These are phyloP conservation scores for Sinocyclocheilus anophthalmus DNA, from an alignment of 2,113 vertebrate genomes.

Conservation along the genomic window DNA sequence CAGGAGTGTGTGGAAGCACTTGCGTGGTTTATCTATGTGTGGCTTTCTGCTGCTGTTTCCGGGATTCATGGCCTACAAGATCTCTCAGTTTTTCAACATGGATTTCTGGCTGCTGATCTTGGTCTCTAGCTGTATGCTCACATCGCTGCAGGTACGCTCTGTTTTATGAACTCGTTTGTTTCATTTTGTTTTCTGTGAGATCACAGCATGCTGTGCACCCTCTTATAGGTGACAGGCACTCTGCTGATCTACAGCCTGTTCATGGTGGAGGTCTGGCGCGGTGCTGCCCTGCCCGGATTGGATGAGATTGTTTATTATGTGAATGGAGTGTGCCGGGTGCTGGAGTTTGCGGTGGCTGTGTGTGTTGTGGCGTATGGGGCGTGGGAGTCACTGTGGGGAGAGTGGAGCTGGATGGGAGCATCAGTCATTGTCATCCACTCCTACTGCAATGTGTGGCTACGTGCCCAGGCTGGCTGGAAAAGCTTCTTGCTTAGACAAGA, in stretches of 20 bases:
- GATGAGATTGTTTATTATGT: conserved; percentile 87
- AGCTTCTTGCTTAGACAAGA: conserved; percentile 84
- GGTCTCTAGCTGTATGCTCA: conserved; percentile 87
- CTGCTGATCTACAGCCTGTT: conserved; percentile 85
- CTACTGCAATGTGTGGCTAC: conserved; percentile 88
- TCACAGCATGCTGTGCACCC: not conserved
- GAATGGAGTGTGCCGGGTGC: conserved; percentile 80
- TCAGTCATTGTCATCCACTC: conserved; percentile 86
- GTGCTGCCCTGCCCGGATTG: conserved; percentile 76
- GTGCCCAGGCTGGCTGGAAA: conserved; percentile 84
- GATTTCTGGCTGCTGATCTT: conserved; percentile 90
- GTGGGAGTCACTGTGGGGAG: conserved; percentile 84
- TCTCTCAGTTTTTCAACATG: conserved; percentile 87
- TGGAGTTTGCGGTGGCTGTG: conserved; percentile 87
- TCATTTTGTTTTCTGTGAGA: not conserved
- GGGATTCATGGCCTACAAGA: conserved; percentile 83
- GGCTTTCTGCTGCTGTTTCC: conserved; percentile 83
- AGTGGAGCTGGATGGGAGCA: conserved; percentile 90
- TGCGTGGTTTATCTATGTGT: conserved; percentile 84
- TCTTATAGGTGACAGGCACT: conserved; percentile 80
- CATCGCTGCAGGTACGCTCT: conserved; percentile 82
- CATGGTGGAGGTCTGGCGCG: conserved; percentile 80
- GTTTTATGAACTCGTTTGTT: not conserved
- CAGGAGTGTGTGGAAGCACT: conserved; percentile 85
- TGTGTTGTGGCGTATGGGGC: conserved; percentile 85